Evolutionary conservation across 2,888 invertebrate species (phyloP), one percentile per base, ranked within the genome.

Genomic region (Bibio marci): DNA sequence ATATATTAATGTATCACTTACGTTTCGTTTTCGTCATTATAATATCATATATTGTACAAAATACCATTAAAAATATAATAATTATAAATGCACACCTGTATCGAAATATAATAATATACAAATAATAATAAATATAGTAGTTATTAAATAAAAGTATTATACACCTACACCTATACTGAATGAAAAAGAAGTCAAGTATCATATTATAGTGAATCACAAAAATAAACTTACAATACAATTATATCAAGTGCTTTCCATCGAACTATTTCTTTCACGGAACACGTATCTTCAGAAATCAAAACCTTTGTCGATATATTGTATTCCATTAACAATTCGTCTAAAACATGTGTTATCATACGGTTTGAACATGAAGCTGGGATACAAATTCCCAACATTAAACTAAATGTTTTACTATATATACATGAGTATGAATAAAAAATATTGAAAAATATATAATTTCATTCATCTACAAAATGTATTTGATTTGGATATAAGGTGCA

Each of bases 311-410:
- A 26, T 11, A 35, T 30, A 10, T 45, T 45, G 8, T 45, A 40
- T 42, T 47, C 44, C 1, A 39, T 18, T 18, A 59, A 47, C 2
- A 50, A 49, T 3, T 44, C 35, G 33, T 54, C 53, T 1, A 58
- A 46, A 12, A 57, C 43, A 1, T 26, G n/a, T 37, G 57, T 47
- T 6, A 52, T 44, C 18, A 48, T 48, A 0, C 43, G 15, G 5
- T 55, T 45, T n/a, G 53, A 50, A 33, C 61, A 61, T 0, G 55
- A 49, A 35, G 49, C 53, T 4, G 61, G 61, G n/a, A 61, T 48
- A 38, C 61, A 61, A 13, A 58, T 48, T 30, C 62, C 62, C 40
- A 58, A 41, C 40, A 27, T 31, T 3, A 42, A 12, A 19, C 14
- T 15, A 6, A 32, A 6, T 11, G 32, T 15, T 10, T 17, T 32